These are phyloP conservation scores for Aldrovandia affinis DNA, from an alignment of 2,797 vertebrate genomes.

Conservation along the genomic window DNA sequence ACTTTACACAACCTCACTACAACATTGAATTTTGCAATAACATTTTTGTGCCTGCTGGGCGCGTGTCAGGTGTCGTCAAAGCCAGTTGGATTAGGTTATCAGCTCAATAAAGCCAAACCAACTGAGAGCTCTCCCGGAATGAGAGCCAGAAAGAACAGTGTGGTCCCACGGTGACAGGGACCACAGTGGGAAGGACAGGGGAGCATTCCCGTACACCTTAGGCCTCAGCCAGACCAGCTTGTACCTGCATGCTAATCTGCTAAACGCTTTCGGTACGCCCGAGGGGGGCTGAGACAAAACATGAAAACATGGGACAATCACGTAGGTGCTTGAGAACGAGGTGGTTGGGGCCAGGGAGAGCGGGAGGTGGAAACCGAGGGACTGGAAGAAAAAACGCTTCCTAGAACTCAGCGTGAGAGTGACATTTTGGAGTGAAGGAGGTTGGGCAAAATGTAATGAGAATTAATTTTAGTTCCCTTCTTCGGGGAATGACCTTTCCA, in stretches of 20 bases:
- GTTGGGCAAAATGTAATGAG: slow-evolving; percentile 71
- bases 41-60: background rate
- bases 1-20: too few relatives aligned
- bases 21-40: background rate
- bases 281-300: too few relatives aligned
- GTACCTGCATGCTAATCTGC: background rate
- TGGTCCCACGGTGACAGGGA: background rate
- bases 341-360: slow-evolving; percentile 1
- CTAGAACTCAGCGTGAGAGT: slow-evolving; percentile 59
- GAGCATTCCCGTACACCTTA: background rate
- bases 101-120: background rate
- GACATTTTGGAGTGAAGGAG: slow-evolving; percentile 68
- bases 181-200: background rate
- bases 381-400: background rate
- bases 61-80: background rate
- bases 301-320: too few relatives aligned
- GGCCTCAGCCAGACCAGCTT: background rate
- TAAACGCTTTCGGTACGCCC: too few relatives aligned
- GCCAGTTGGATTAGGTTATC: background rate
- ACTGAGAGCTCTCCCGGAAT: background rate
- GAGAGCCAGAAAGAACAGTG: background rate
- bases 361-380: background rate
- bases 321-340: too few relatives aligned
- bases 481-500: slow-evolving; percentile 74
- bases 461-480: slow-evolving; percentile 54